A percentile compares a stretch with the other conserved stretches of the same genome.
phyloP scores from a whole-genome alignment of 53 echinoderm and acorn worm genomes.

The Crossaster papposus region DNA sequence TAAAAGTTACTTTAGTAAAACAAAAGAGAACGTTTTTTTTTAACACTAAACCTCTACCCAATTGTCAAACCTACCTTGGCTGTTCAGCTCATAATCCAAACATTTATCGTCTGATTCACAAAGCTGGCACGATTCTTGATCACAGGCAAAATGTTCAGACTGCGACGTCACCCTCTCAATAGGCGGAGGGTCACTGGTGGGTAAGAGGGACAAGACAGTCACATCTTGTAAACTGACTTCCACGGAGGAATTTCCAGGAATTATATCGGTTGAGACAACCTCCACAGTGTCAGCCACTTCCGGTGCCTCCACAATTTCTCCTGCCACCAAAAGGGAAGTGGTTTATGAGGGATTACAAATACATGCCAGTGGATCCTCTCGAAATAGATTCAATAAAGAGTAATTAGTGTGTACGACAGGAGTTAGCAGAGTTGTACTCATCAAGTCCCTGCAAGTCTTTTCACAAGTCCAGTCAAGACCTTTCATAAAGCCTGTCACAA shows the following conservation, averaged over 20 bases:
- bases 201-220: too few relatives aligned
- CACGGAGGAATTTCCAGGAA: not conserved
- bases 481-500: too few relatives aligned
- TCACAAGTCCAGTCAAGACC: too few relatives aligned
- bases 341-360: not conserved
- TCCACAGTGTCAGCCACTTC: constrained; percentile 50
- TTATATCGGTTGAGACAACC: not conserved
- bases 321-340: not conserved
- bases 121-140: not conserved
- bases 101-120: not conserved
- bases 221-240: not conserved
- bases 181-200: not conserved
- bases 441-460: too few relatives aligned
- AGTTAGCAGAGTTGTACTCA: too few relatives aligned
- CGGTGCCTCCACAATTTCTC: constrained; percentile 34
- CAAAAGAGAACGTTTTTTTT: too few relatives aligned
- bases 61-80: constrained; percentile 9
- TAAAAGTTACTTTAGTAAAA: too few relatives aligned
- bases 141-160: not conserved
- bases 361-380: too few relatives aligned
- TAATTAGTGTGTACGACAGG: too few relatives aligned
- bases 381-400: too few relatives aligned
- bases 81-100: constrained; percentile 1
- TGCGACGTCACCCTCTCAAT: not conserved
- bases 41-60: too few relatives aligned